Base-by-base conservation (phyloP, 2,113 vertebrate genomes). In the Marcusenius ussheri region DNA sequence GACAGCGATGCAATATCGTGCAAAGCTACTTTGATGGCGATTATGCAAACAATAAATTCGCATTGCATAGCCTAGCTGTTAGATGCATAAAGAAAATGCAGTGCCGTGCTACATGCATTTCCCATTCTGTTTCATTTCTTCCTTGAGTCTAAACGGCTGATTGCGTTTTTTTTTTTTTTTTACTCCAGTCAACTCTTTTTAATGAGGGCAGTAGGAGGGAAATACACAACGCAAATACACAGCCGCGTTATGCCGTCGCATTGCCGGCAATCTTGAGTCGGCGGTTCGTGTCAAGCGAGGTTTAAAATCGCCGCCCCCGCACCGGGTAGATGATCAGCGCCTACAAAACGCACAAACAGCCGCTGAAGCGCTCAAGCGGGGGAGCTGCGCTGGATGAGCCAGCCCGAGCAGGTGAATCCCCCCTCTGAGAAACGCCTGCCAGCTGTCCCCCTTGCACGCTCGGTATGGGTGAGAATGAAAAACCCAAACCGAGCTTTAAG, bases 391-490 rank as follows among this genome's bases (percentile, higher is more conserved):
- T 35, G 85, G 83, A 47, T 47, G 45, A 47, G 24, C 11, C 85
- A 31, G n/a, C 46, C 47, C 15, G 11, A 50, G 83, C 74, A 80
- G 35, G 74, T 49, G 46, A 85, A 19, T 85, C 42, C 45, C 17
- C 50, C 88, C 88, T 51, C 45, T 5, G 31, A 31, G n/a, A 31
- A 80, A 46, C 27, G 88, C 66, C 49, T 31, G 46, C 70, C 46
- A 51, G 17, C 66, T 39, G 66, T 31, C 88, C 70, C 88, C 70
- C 88, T 86, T 53, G 85, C 85, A 87, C 24, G 45, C 50, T 35
- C 80, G 5, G 83, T 51, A 85, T 90, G 51, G 50, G 42, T 50
- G 56, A 74, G 58, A 90, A 87, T 45, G 84, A 74, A n/a, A 87
- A 58, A n/a, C 53, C 56, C 21, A 45, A 45, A 42, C 21, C 39